Conservation (phyloP, 2,113 vertebrate genomes). For the Felis catus region DNA sequence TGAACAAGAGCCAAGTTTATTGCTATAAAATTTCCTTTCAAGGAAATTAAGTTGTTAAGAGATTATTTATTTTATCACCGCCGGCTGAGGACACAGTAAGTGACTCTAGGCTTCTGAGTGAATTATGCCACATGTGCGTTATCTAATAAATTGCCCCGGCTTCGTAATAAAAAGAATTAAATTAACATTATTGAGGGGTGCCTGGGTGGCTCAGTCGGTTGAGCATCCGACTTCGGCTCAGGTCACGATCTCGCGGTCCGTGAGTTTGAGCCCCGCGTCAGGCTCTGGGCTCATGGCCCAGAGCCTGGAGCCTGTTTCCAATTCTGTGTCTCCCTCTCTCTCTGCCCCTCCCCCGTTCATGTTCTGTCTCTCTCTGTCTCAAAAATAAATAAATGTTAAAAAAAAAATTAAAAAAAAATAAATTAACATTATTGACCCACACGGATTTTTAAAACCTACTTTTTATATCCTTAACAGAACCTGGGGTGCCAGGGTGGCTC, state of each 20-base stretch:
- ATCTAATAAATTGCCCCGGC: background rate
- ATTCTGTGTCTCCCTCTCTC: no score
- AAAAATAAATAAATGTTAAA: no score
- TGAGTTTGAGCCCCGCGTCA: no score
- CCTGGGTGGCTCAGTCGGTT: no score
- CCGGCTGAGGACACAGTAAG: background rate
- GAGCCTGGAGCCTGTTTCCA: no score
- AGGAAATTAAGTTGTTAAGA: background rate
- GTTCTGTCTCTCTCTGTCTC: no score
- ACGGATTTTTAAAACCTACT: background rate
- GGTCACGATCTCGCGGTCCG: no score
- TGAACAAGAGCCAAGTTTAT: background rate
- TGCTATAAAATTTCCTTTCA: background rate
- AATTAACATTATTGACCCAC: background rate
- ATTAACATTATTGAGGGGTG: background rate
- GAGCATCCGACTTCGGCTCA: no score
- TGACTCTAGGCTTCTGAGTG: fast-evolving
- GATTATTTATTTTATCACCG: background rate
- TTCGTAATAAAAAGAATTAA: background rate
- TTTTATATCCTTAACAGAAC: no score
- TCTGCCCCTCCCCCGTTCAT: no score
- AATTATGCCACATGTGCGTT: background rate
- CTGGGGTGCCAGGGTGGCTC: no score
- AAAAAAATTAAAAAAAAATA: background rate
- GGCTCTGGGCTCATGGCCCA: no score